Evolutionary conservation across 2,113 vertebrate genomes (phyloP).

Genomic region (Jacana jacana): DNA sequence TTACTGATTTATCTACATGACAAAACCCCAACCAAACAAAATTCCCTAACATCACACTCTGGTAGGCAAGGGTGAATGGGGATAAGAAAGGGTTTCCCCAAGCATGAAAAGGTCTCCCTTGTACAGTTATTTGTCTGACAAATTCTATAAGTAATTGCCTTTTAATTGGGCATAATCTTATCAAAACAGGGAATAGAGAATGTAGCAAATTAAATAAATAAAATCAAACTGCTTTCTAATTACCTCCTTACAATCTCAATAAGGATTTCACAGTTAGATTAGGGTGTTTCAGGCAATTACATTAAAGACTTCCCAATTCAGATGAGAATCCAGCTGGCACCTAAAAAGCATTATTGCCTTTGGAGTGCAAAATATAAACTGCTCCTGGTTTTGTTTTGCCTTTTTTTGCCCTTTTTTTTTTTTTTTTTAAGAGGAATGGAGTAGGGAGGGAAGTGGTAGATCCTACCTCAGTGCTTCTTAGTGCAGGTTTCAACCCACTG

Average conservation of each 20-base stretch:
- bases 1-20: background rate
- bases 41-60: rapidly evolving
- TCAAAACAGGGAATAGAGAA: background rate
- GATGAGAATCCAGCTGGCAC: background rate
- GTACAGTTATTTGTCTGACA: background rate
- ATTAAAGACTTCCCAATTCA: background rate
- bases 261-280: slow-evolving; percentile 1
- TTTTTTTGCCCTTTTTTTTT: background rate
- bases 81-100: background rate
- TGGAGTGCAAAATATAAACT: background rate
- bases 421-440: background rate
- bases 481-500: background rate
- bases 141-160: background rate
- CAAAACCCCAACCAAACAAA: background rate
- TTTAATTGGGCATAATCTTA: slow-evolving; percentile 29
- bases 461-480: background rate
- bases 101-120: background rate
- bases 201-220: slow-evolving; percentile 26
- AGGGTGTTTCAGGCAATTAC: background rate
- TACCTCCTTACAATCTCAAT: background rate
- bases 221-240: slow-evolving; percentile 19
- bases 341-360: background rate
- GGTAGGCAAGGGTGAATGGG: background rate
- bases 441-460: background rate
- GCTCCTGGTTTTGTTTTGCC: background rate